Evolutionary conservation across 2,113 vertebrate species (phyloP).

Genomic region (Triplophysa rosa): DNA sequence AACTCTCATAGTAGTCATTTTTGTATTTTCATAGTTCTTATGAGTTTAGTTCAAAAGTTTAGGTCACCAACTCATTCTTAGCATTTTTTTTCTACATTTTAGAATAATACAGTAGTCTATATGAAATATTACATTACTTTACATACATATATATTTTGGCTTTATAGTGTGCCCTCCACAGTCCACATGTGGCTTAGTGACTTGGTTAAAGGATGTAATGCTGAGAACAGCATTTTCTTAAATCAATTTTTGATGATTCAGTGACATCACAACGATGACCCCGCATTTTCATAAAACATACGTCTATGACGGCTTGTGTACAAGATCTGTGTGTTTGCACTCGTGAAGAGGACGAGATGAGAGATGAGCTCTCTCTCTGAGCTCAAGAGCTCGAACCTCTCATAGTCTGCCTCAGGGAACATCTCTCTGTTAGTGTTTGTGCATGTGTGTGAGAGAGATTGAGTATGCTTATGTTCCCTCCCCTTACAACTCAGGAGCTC

Average conservation of each 20-base stretch:
- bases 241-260: background rate
- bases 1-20: too few relatives aligned
- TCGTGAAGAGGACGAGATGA: slow-evolving; percentile 21
- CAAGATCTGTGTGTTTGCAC: slow-evolving; percentile 1
- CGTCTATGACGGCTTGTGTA: background rate
- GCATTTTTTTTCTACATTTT: too few relatives aligned
- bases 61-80: too few relatives aligned
- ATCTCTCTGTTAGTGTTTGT: background rate
- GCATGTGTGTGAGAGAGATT: slow-evolving; percentile 14
- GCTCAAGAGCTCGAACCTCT: slow-evolving; percentile 6
- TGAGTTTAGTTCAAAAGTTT: too few relatives aligned
- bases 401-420: slow-evolving; percentile 15
- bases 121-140: too few relatives aligned
- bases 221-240: background rate
- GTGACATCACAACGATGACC: slow-evolving; percentile 14
- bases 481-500: background rate
- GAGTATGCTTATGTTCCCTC: slow-evolving; percentile 4
- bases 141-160: too few relatives aligned
- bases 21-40: too few relatives aligned
- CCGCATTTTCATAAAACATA: background rate
- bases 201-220: background rate
- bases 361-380: slow-evolving; percentile 4
- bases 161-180: too few relatives aligned
- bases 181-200: background rate
- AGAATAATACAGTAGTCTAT: too few relatives aligned